Evolutionary conservation across 37 sponge, comb jelly and placozoan species (phyloP).

Genomic region (Beroe ovata): DNA sequence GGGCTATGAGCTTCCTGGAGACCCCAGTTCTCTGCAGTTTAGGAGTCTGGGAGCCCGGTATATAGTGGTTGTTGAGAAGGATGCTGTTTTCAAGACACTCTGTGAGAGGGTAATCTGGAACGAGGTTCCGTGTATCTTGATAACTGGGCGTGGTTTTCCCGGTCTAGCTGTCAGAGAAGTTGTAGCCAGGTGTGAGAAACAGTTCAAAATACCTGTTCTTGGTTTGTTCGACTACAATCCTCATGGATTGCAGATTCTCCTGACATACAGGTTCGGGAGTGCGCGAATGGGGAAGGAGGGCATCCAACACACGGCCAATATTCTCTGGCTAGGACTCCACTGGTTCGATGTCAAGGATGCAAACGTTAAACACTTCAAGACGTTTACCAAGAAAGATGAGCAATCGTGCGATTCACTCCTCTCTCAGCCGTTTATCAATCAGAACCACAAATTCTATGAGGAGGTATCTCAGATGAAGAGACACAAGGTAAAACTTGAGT

Average conservation of each 20-base stretch:
- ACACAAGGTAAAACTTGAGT: slow-evolving; percentile 9
- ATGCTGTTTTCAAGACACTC: slow-evolving; percentile 92
- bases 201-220: slow-evolving; percentile 78
- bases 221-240: slow-evolving; percentile 98
- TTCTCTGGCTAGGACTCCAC: slow-evolving; percentile 52
- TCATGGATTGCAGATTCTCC: slow-evolving; percentile 86
- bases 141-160: slow-evolving; percentile 96
- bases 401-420: slow-evolving; percentile 24
- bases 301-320: slow-evolving; percentile 22
- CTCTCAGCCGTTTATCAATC: slow-evolving; percentile 36
- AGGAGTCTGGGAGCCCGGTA: slow-evolving; percentile 86
- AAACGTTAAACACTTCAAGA: slow-evolving; percentile 23
- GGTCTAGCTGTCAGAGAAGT: slow-evolving; percentile 85
- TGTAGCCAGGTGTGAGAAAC: slow-evolving; percentile 70
- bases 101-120: slow-evolving; percentile 91
- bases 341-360: slow-evolving; percentile 59
- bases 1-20: slow-evolving; percentile 75
- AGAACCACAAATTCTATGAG: not conserved
- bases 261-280: slow-evolving; percentile 92
- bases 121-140: slow-evolving; percentile 82
- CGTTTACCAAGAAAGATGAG: not conserved
- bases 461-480: slow-evolving; percentile 46
- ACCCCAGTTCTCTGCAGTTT: slow-evolving; percentile 71
- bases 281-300: slow-evolving; percentile 77
- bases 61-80: slow-evolving; percentile 95